These are phyloP conservation scores for Psophia crepitans DNA, from an alignment of 2,113 vertebrate species.

Conservation along the genomic window DNA sequence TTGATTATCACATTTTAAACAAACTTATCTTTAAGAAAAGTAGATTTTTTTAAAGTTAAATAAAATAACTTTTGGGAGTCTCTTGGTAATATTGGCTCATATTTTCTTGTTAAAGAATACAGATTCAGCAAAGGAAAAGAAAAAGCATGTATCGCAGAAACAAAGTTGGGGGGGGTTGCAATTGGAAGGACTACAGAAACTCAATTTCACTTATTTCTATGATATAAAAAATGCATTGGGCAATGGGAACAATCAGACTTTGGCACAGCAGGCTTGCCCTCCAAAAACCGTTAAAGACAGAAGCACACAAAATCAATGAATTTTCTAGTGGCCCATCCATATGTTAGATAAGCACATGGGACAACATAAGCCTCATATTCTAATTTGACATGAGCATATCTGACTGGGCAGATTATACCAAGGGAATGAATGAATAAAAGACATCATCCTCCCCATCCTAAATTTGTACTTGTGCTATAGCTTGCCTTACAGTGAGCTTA, in stretches of 20 bases:
- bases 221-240: not conserved
- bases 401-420: not conserved
- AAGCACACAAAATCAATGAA: not conserved
- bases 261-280: accelerated
- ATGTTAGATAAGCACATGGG: not conserved
- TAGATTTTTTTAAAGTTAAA: not conserved
- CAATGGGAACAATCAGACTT: not conserved
- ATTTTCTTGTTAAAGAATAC: not conserved
- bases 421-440: not conserved
- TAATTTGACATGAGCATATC: not conserved
- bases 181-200: not conserved
- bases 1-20: not conserved
- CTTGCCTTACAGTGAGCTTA: not conserved
- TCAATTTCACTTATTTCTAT: not conserved
- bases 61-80: not conserved
- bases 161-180: not conserved
- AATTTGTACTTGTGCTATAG: not conserved
- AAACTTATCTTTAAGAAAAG: not conserved
- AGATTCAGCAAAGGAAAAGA: not conserved
- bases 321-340: not conserved
- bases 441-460: not conserved
- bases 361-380: not conserved
- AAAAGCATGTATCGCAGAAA: not conserved
- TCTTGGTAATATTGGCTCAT: not conserved
- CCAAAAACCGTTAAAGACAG: not conserved